Evolutionary conservation across 2,113 vertebrate species (phyloP), one percentile per base, ranked within the genome.

Genomic region (Ammodytes marinus): DNA sequence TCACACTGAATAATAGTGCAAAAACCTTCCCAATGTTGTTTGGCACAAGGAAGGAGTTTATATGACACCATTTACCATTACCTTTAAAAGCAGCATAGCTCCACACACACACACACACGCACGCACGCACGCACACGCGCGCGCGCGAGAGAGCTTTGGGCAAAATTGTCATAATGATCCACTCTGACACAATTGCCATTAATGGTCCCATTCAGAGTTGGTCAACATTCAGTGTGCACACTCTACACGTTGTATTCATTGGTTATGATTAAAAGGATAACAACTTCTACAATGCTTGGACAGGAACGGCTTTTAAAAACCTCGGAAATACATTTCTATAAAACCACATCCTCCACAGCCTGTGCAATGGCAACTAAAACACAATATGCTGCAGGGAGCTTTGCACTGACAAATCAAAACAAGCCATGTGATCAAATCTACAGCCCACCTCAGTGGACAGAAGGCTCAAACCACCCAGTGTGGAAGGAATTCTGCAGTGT

Each of bases 151-250:
- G 55, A 73, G 64, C 73, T 10, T 65, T 54, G 85, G 61, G 71
- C 45, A 67, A 77, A 77, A 77, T 70, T 81, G 82, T 86, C 88
- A 88, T 83, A 85, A 91, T 86, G 82, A 87, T 82, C 78, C 87
- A 82, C 79, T 89, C 74, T 43, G 83, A 80, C 89, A 84, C 74
- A 88, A 89, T 72, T 85, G 77, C 74, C 90, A 86, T 78, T 88
- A 91, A 87, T 86, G 80, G 86, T 69, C 69, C 82, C 42, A 90
- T 89, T 91, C 88, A 80, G 80, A 80, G 46, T 52, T 75, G 73
- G 87, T 85, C 72, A 65, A 82, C 85, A 79, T 58, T 79, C 75
- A 63, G 83, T 27, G 58, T 35, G 42, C 50, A 68, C 35, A 55
- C 39, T 61, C 66, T 78, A 74, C 74, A 83, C 71, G 76, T 78